phyloP scores from a whole-genome alignment of 2,888 invertebrate genomes.

The Apoda limacodes region DNA sequence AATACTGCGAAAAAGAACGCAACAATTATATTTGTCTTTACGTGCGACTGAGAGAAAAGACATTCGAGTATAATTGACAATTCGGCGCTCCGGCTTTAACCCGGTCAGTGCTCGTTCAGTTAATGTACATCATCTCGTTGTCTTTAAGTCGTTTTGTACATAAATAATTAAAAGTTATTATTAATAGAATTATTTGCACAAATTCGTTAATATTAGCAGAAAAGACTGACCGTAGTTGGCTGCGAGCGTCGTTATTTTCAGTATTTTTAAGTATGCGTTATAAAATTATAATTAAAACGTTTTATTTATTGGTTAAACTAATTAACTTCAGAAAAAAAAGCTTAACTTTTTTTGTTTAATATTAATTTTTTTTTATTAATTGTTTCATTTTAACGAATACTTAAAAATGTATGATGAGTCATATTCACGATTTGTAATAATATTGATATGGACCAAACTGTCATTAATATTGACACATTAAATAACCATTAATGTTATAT shows the following conservation, averaged over 20 bases:
- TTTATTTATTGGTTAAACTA: too few relatives aligned
- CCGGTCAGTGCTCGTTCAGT: slow-evolving; percentile 63
- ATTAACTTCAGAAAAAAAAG: too few relatives aligned
- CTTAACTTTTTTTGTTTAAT: too few relatives aligned
- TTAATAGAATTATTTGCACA: slow-evolving; percentile 69
- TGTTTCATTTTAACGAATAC: slow-evolving; percentile 39
- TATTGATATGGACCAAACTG: slow-evolving; percentile 69
- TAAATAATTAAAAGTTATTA: slow-evolving; percentile 51
- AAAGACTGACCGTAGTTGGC: slow-evolving; percentile 68
- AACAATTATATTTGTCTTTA: too few relatives aligned
- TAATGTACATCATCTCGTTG: slow-evolving; percentile 39
- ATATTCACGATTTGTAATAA: slow-evolving; percentile 58
- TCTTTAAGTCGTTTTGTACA: slow-evolving; percentile 53
- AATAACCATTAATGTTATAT: slow-evolving; percentile 57
- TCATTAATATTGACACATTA: slow-evolving; percentile 63
- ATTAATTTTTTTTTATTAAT: too few relatives aligned
- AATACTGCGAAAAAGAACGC: too few relatives aligned
- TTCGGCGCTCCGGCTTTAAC: slow-evolving; percentile 57
- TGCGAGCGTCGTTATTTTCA: slow-evolving; percentile 56
- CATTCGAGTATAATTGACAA: neutral
- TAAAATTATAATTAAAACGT: too few relatives aligned
- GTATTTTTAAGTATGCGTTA: too few relatives aligned
- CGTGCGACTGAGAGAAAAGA: too few relatives aligned
- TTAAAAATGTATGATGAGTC: slow-evolving; percentile 39
- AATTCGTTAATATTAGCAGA: slow-evolving; percentile 64